These are phyloP conservation scores for Diadema setosum DNA, from an alignment of 35 echinoderm and acorn worm genomes.

Conservation along the genomic window DNA sequence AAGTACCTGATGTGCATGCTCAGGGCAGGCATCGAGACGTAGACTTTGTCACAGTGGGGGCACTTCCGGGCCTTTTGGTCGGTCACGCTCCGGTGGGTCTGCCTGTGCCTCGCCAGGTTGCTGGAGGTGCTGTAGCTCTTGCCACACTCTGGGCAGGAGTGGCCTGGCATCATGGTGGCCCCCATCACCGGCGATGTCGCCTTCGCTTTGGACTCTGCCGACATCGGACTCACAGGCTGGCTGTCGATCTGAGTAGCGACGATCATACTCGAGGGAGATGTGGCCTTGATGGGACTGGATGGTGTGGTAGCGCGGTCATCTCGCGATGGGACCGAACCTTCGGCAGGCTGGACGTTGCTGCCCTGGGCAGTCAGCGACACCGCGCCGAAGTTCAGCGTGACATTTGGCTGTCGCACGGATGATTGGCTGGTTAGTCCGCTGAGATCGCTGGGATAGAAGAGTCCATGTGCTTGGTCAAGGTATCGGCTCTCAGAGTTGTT, in stretches of 20 bases:
- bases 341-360: conserved; percentile 3
- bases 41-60: conserved; percentile 97
- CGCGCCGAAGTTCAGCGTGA: background rate
- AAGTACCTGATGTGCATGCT: conserved; percentile 99
- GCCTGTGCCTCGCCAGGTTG: conserved; percentile 91
- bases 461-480: background rate
- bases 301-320: background rate
- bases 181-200: background rate
- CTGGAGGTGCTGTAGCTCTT: conserved; percentile 98
- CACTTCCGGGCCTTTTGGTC: conserved; percentile 96
- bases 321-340: conserved; percentile 4
- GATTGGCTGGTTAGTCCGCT: background rate
- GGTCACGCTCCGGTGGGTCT: conserved; percentile 94
- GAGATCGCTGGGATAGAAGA: background rate
- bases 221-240: conserved; percentile 12
- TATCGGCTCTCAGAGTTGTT: background rate
- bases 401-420: background rate
- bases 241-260: background rate
- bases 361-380: background rate
- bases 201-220: background rate
- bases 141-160: conserved; percentile 90
- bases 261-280: background rate
- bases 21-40: conserved; percentile 99
- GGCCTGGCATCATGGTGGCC: conserved; percentile 10
- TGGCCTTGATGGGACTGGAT: background rate